Conservation (phyloP, 2,888 invertebrate genomes). For the Diarsia rubi region DNA sequence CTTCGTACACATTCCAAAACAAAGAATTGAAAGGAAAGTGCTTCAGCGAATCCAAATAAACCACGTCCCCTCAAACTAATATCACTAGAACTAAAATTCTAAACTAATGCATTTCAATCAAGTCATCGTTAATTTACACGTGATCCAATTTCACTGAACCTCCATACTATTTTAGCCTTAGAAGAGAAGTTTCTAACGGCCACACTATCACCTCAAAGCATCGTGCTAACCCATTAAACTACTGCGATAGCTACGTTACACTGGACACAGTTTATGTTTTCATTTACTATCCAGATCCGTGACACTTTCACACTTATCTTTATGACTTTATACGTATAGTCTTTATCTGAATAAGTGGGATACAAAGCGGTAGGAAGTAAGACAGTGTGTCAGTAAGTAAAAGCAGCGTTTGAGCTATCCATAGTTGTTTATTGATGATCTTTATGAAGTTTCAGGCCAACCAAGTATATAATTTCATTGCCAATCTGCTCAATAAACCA, state of each 20-base stretch:
- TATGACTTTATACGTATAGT: not conserved
- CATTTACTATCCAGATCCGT: conserved; percentile 21
- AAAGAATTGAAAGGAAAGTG: not conserved
- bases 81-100: not conserved
- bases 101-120: not conserved
- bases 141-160: not conserved
- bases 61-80: not conserved
- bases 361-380: not conserved
- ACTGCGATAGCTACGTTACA: conserved; percentile 1
- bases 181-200: not conserved
- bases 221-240: conserved; percentile 2
- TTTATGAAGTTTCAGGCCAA: not conserved
- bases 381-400: conserved; percentile 7
- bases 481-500: too few species aligned
- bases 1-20: too few species aligned
- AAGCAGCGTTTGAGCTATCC: too few species aligned
- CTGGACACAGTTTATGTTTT: conserved; percentile 23
- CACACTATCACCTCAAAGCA: conserved; percentile 5
- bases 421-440: not conserved
- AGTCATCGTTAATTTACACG: not conserved
- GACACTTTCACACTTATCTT: conserved; percentile 31
- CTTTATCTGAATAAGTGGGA: conserved; percentile 6
- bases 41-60: not conserved
- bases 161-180: not conserved
- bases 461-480: not conserved